Evolutionary conservation across 35 echinoderm and acorn worm species (phyloP), one percentile per base, ranked within the genome.

Genomic region (Eucidaris tribuloides): DNA sequence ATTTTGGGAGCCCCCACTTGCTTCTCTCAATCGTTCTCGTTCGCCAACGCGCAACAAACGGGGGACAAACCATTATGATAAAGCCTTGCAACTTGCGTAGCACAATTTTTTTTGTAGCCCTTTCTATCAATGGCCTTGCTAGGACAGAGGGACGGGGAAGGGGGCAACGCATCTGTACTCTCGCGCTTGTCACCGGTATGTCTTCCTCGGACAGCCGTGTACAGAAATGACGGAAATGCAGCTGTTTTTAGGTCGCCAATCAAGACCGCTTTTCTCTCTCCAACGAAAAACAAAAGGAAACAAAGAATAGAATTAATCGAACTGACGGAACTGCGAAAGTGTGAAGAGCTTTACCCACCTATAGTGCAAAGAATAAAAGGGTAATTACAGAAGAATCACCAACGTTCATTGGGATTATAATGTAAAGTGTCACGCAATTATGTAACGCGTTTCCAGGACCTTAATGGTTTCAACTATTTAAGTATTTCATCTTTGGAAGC

Each of bases 281-380:
- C 68, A 31, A 6, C 15, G 44, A 44, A 74, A 36, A 40, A 74
- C 38, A 44, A 41, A 42, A 74, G 36, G n/a, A 11, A 11, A n/a
- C 9, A 11, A 52, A 52, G 7, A 9, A 43, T 33, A 74, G 2
- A n/a, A 40, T 33, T 33, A 20, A 74, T n/a, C n/a, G n/a, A 74
- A 42, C 40, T 22, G 34, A 44, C 38, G 68, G 34, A 74, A 41
- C 36, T 44, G 0, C 2, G 24, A 41, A 44, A 74, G 68, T 74
- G 68, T 74, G 68, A 74, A 74, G 40, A 38, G n/a, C n/a, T n/a
- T n/a, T n/a, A 74, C 68, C 41, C n/a, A 74, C 68, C 68, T 74
- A 74, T 64, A 64, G 37, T 43, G 25, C n/a, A 74, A 74, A 64
- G 19, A 34, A 64, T 32, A 24, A n/a, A 3, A 24, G 3, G 68